These are phyloP conservation scores for Acronicta alni DNA, from an alignment of 2,888 invertebrate genomes.

Conservation along the genomic window DNA sequence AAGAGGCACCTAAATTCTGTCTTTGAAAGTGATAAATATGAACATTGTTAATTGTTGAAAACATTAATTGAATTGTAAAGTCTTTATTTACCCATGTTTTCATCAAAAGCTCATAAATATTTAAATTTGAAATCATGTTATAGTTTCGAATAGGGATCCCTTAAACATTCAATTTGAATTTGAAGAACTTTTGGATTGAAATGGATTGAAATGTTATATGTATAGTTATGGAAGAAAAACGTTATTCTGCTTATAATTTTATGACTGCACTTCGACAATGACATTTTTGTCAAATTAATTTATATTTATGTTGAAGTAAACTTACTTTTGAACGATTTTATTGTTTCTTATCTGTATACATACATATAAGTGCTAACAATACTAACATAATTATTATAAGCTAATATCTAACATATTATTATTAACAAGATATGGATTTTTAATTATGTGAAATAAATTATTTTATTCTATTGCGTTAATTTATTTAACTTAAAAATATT, in stretches of 20 bases:
- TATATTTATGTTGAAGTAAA: not conserved
- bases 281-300: not conserved
- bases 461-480: too few relatives aligned
- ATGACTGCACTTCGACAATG: not conserved
- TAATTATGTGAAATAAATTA: too few relatives aligned
- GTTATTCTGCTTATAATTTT: constrained; percentile 19
- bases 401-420: too few relatives aligned
- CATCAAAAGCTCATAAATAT: too few relatives aligned
- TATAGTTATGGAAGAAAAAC: not conserved
- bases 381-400: too few relatives aligned
- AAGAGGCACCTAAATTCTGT: not conserved
- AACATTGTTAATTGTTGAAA: not conserved
- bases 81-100: too few relatives aligned
- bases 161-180: not conserved
- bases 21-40: not conserved
- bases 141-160: not conserved
- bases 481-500: too few relatives aligned
- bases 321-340: too few relatives aligned
- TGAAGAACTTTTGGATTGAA: constrained; percentile 2
- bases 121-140: not conserved
- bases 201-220: constrained; percentile 2
- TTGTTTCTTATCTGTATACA: too few relatives aligned
- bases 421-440: too few relatives aligned
- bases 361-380: too few relatives aligned
- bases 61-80: too few relatives aligned